Base-by-base conservation (phyloP, 2,888 invertebrate species). In the Macrophya annulata region DNA sequence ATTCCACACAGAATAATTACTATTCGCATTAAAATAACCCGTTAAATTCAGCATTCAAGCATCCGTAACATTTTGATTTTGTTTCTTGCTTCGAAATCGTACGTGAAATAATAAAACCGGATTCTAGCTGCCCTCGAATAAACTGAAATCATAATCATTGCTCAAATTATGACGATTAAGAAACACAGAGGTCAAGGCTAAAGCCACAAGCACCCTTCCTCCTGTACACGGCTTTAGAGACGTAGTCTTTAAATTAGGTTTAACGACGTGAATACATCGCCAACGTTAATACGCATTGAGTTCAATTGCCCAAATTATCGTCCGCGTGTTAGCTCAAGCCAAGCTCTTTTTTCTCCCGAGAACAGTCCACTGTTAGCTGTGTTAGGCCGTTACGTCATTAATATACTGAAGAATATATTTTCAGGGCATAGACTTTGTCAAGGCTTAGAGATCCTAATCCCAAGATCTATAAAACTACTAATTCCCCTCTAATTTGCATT, bases 401-500 rank as follows among this genome's bases (percentile, higher is more conserved):
- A 8, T 21, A 6, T 3, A 10, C 43, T 17, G 5, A 9, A 21
- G 43, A 72, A 72, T n/a, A 21, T n/a, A 72, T 17, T 72, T 43
- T 40, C 31, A 12, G 72, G n/a, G 43, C 21, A 43, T 43, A 4
- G 21, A 72, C 10, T 40, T 43, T 10, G 10, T 72, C 37, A 43
- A 21, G 8, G 31, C 15, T 55, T 31, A 65, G 5, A 31, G 31
- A 65, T n/a, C 25, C 1, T 65, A 9, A 72, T 72, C 31, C 59
- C 43, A 71, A 51, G 31, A 85, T 76, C 6, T 86, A 25, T 12
- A 8, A 1, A 17, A 31, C 65, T 15, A 31, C 65, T 31, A 25
- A 12, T 65, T 31, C 31, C 15, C 15, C 31, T 65, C 25, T 65
- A 25, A 25, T 71, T 88, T 86, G 77, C 65, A 88, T 86, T 48